Percentiles rank a stretch among this genome's conserved stretches.
These are phyloP conservation scores for Sipunculus nudus DNA, from an alignment of 2,888 invertebrate genomes.

Conservation along the genomic window DNA sequence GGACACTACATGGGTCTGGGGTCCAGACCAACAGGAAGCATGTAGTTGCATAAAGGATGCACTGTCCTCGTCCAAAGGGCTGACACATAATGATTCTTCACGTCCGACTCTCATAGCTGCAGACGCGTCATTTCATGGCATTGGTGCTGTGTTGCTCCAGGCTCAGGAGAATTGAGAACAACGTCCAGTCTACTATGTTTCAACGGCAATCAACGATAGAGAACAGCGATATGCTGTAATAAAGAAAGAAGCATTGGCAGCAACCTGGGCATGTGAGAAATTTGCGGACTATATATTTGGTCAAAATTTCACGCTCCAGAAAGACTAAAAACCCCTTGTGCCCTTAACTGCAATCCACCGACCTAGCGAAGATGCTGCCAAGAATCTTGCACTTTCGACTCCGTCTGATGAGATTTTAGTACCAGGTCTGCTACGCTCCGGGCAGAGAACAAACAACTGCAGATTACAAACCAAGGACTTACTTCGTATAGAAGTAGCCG, in stretches of 20 bases:
- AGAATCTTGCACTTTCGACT: neutral
- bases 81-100: too few species aligned
- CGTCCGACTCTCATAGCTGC: too few species aligned
- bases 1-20: neutral
- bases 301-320: neutral
- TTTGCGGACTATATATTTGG: neutral
- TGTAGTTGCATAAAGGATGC: neutral
- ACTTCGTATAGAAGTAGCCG: too few species aligned
- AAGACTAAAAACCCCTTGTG: slow-evolving; percentile 5
- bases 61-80: neutral
- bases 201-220: neutral
- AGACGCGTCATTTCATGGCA: too few species aligned
- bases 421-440: too few species aligned
- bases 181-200: slow-evolving; percentile 4
- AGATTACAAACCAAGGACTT: too few species aligned
- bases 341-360: neutral
- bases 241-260: neutral
- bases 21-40: neutral
- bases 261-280: slow-evolving; percentile 7
- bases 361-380: slow-evolving; percentile 4
- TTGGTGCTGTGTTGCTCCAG: too few species aligned
- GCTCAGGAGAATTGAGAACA: too few species aligned
- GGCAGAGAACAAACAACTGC: too few species aligned
- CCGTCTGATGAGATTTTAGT: neutral
- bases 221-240: neutral